These are phyloP conservation scores for Schrankia costaestrigalis DNA, from an alignment of 2,888 invertebrate genomes.

Conservation along the genomic window DNA sequence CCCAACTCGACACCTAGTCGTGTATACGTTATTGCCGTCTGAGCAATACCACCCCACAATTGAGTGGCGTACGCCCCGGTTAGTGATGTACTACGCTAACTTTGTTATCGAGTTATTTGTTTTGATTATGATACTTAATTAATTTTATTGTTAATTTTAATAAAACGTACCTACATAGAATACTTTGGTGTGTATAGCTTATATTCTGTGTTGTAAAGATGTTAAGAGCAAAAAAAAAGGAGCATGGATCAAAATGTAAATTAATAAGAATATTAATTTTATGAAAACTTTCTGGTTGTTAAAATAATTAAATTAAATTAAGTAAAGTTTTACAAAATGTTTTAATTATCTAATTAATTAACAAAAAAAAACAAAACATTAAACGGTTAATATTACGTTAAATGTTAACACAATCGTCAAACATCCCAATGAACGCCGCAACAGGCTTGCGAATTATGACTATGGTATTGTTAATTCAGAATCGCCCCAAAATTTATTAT, in stretches of 20 bases:
- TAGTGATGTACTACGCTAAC: slow-evolving; percentile 39
- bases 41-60: slow-evolving; percentile 62
- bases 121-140: slow-evolving; percentile 1
- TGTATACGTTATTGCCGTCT: slow-evolving; percentile 60
- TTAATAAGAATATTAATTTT: too few species aligned
- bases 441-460: slow-evolving; percentile 63
- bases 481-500: slow-evolving; percentile 67
- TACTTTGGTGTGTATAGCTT: too few species aligned
- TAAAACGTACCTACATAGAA: background rate
- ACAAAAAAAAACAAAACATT: slow-evolving; percentile 10
- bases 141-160: background rate
- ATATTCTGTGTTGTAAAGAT: too few species aligned
- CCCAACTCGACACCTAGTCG: slow-evolving; percentile 53
- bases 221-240: too few species aligned
- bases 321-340: too few species aligned
- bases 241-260: too few species aligned
- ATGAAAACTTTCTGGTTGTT: too few species aligned
- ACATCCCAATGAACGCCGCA: slow-evolving; percentile 51
- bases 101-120: slow-evolving; percentile 22
- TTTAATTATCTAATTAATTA: slow-evolving; percentile 3
- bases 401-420: slow-evolving; percentile 44
- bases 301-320: too few species aligned
- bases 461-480: slow-evolving; percentile 67
- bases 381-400: slow-evolving; percentile 34
- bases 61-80: slow-evolving; percentile 44